Evolutionary conservation across 2,888 invertebrate species (phyloP).

Genomic region (Aspidiotus destructor): DNA sequence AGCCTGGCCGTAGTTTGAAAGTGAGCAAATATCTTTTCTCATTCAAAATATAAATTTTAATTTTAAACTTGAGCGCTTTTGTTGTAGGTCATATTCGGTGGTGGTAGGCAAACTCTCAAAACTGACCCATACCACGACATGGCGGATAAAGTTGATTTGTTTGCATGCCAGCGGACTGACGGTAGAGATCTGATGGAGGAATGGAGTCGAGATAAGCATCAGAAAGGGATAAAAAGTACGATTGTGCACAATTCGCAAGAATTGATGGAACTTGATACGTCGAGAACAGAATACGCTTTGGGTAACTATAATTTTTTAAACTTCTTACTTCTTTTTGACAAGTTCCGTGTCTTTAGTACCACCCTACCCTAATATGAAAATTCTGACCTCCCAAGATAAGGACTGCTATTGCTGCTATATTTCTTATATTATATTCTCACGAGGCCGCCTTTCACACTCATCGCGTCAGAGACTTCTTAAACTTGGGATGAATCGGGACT

Average conservation of each 20-base stretch:
- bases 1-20: slow-evolving; percentile 62
- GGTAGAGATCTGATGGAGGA: slow-evolving; percentile 62
- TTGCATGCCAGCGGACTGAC: slow-evolving; percentile 60
- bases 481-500: too few relatives aligned
- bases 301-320: slow-evolving; percentile 45
- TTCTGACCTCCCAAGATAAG: too few relatives aligned
- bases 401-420: too few relatives aligned
- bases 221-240: slow-evolving; percentile 47
- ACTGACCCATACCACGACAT: slow-evolving; percentile 49
- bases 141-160: slow-evolving; percentile 53
- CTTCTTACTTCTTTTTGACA: too few relatives aligned
- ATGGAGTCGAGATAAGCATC: slow-evolving; percentile 55
- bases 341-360: too few relatives aligned
- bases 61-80: background rate
- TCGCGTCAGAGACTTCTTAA: too few relatives aligned
- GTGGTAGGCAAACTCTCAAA: slow-evolving; percentile 63
- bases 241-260: slow-evolving; percentile 60
- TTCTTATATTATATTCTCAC: too few relatives aligned
- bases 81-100: slow-evolving; percentile 69
- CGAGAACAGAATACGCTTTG: slow-evolving; percentile 62
- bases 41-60: background rate
- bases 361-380: too few relatives aligned
- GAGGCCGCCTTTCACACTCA: too few relatives aligned
- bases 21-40: slow-evolving; percentile 43
- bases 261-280: slow-evolving; percentile 50